Base-by-base conservation (phyloP, 2,797 vertebrate species). In the Ceyx erithaca region DNA sequence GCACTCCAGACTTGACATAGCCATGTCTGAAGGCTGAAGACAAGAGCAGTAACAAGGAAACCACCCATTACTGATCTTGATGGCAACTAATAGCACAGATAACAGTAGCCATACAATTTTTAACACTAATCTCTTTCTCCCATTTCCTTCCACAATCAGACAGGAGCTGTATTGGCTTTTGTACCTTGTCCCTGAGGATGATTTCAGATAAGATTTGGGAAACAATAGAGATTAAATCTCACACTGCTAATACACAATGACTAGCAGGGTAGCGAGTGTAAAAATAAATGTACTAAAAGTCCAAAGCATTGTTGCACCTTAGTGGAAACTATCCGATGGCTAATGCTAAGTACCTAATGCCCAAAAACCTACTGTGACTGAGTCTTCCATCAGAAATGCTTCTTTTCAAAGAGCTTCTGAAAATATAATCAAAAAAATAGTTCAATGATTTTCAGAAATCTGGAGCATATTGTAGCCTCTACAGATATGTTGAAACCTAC, bases 361-460 rank as follows among this genome's bases (percentile, higher is more conserved):
- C 66, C 45, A 85, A 71, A 71, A 52, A 58, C 20, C 22, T 71
- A 22, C 62, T 73, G 30, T 68, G 35, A 80, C n/a, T 71, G n/a
- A 46, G 26, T 52, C 43, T 78, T 87, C 46, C 41, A 58, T 58
- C 61, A 71, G 51, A 91, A 87, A 87, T 43, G 8, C 18, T 73
- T 12, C 28, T 86, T 87, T 55, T 51, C 55, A 54, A 87, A 69
- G 30, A 76, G 57, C 13, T 85, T 92, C 35, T 70, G 48, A 87
- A 92, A 87, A 90, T 82, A 84, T 40, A 16, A 66, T 72, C 30
- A 69, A 92, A 93, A 52, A 81, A 67, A 37, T n/a, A 70, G 14
- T 49, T 90, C n/a, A 63, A 55, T 58, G 33, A 63, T 78, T 28
- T 94, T 68, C 43, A 87, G 48, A 77, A 87, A 92, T 48, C 52